These are phyloP conservation scores for Sciurus vulgaris DNA, from an alignment of 2,797 vertebrate species.

Conservation along the genomic window DNA sequence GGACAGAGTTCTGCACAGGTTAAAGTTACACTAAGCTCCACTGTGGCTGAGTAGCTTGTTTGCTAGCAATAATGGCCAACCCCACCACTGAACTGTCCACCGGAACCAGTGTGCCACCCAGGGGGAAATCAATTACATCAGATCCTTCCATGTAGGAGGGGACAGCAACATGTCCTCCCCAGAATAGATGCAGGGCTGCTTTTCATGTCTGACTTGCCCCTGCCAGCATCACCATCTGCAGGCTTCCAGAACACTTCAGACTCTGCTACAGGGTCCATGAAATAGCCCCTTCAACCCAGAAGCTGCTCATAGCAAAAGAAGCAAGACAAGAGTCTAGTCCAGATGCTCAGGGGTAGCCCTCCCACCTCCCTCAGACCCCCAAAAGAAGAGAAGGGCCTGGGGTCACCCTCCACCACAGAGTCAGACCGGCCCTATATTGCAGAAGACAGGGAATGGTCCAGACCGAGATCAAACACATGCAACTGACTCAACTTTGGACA, in stretches of 20 bases:
- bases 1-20: background rate
- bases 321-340: background rate
- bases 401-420: background rate
- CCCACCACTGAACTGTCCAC: background rate
- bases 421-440: background rate
- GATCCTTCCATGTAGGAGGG: background rate
- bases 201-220: background rate
- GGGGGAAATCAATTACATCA: constrained; percentile 1
- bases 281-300: background rate
- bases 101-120: background rate
- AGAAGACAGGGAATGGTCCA: background rate
- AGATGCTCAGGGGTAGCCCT: background rate
- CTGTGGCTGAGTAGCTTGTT: background rate
- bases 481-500: background rate
- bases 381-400: background rate
- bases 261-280: background rate
- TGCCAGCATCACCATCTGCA: constrained; percentile 54
- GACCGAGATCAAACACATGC: background rate
- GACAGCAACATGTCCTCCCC: constrained; percentile 55
- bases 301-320: background rate
- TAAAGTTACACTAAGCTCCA: background rate
- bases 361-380: background rate
- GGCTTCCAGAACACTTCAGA: constrained; percentile 45
- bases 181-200: constrained; percentile 30
- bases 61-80: background rate